phyloP scores from a whole-genome alignment of 1,140 invertebrate genomes.

The Limonius californicus region DNA sequence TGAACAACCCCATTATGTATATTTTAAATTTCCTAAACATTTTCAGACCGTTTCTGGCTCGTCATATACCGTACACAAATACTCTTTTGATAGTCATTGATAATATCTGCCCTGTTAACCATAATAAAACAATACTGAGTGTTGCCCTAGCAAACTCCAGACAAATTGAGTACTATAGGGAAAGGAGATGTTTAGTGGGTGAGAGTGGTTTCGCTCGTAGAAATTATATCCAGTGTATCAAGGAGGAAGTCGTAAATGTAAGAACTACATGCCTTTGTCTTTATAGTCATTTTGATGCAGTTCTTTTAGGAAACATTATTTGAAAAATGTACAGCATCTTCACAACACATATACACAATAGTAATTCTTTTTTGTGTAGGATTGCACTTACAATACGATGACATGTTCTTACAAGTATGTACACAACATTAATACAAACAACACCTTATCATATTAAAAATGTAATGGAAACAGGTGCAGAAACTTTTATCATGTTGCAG shows the following conservation, averaged over 20 bases:
- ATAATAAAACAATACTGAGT: background rate
- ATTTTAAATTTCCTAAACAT: background rate
- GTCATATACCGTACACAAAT: background rate
- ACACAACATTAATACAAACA: too few relatives aligned
- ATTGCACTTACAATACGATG: background rate
- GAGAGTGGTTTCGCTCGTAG: background rate
- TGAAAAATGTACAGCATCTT: constrained; percentile 2
- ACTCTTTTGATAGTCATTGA: constrained; percentile 6
- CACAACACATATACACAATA: background rate
- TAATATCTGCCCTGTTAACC: background rate
- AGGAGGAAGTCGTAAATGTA: background rate
- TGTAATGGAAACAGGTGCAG: too few relatives aligned
- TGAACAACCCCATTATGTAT: too few relatives aligned
- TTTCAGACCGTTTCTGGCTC: background rate
- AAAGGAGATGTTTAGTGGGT: background rate
- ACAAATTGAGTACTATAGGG: background rate
- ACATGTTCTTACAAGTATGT: too few relatives aligned
- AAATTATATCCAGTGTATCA: background rate
- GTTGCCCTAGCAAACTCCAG: background rate
- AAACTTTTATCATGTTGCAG: constrained; percentile 39
- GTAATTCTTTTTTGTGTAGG: too few relatives aligned
- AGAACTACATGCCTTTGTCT: too few relatives aligned
- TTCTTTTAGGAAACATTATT: constrained; percentile 19
- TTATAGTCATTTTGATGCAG: too few relatives aligned
- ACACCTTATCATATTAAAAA: too few relatives aligned